phyloP scores from a whole-genome alignment of 2,797 vertebrate genomes.

The Notamacropus eugenii region DNA sequence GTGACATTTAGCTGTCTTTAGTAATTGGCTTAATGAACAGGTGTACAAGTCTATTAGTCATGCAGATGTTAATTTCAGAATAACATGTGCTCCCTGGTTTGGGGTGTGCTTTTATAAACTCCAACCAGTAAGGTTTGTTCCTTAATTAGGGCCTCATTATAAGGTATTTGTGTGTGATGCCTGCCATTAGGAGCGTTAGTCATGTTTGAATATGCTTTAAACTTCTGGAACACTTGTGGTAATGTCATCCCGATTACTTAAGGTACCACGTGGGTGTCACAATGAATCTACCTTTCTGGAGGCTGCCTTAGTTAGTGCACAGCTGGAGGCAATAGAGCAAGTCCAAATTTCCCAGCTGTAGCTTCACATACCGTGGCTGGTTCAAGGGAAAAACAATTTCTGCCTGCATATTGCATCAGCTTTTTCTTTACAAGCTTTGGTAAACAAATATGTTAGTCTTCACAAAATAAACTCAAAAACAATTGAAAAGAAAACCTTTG shows the following conservation, averaged over 20 bases:
- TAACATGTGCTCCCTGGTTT: constrained; percentile 69
- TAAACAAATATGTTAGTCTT: constrained; percentile 79
- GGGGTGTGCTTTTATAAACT: constrained; percentile 68
- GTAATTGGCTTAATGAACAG: constrained; percentile 81
- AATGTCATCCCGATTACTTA: constrained; percentile 57
- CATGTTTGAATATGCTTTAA: constrained; percentile 65
- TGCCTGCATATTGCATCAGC: constrained; percentile 82
- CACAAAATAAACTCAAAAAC: constrained; percentile 49
- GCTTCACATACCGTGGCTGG: not conserved
- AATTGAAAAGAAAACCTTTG: constrained; percentile 18
- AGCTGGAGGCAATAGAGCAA: constrained; percentile 70
- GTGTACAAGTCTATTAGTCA: constrained; percentile 75
- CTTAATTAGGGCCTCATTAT: constrained; percentile 79
- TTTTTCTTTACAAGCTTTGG: constrained; percentile 53
- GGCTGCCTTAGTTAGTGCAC: constrained; percentile 69
- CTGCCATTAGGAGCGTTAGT: constrained; percentile 58
- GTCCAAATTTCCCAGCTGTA: constrained; percentile 62
- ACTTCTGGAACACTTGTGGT: constrained; percentile 9
- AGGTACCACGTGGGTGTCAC: constrained; percentile 62
- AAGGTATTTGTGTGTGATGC: constrained; percentile 59
- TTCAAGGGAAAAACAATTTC: constrained; percentile 69
- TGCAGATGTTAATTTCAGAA: constrained; percentile 78
- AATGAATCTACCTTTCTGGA: constrained; percentile 70
- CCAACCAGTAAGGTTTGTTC: constrained; percentile 58
- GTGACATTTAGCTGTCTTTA: constrained; percentile 66